phyloP scores from a whole-genome alignment of 2,113 vertebrate genomes.

The Herpetotheres cachinnans region DNA sequence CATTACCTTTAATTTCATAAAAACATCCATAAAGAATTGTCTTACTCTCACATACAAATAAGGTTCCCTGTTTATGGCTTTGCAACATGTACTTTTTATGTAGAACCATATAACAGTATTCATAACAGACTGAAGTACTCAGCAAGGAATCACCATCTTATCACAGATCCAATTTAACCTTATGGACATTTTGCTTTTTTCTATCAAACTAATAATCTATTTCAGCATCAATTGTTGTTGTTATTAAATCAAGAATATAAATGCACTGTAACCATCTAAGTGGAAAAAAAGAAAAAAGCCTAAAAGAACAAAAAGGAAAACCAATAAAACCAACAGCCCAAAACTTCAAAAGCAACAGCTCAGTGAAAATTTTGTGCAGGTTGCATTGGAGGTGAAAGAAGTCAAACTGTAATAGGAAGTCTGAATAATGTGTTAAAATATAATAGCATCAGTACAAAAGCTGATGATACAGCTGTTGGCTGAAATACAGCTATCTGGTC shows the following conservation, averaged over 20 bases:
- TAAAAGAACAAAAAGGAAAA: not conserved
- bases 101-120: not conserved
- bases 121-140: not conserved
- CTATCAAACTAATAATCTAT: not conserved
- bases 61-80: not conserved
- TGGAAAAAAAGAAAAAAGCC: not conserved
- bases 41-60: not conserved
- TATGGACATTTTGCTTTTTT: not conserved
- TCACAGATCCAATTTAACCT: not conserved
- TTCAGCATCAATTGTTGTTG: not conserved
- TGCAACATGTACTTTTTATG: not conserved
- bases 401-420: not conserved
- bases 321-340: not conserved
- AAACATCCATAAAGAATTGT: not conserved
- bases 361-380: not conserved
- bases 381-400: not conserved
- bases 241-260: not conserved
- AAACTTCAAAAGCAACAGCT: not conserved
- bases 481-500: not conserved
- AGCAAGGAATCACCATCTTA: not conserved
- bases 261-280: not conserved
- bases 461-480: not conserved
- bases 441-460: not conserved
- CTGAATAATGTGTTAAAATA: not conserved
- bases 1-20: not conserved